Percentiles rank a stretch among this genome's conserved stretches.
phyloP scores from a whole-genome alignment of 2,113 vertebrate genomes.

The Rhombomys opimus region DNA sequence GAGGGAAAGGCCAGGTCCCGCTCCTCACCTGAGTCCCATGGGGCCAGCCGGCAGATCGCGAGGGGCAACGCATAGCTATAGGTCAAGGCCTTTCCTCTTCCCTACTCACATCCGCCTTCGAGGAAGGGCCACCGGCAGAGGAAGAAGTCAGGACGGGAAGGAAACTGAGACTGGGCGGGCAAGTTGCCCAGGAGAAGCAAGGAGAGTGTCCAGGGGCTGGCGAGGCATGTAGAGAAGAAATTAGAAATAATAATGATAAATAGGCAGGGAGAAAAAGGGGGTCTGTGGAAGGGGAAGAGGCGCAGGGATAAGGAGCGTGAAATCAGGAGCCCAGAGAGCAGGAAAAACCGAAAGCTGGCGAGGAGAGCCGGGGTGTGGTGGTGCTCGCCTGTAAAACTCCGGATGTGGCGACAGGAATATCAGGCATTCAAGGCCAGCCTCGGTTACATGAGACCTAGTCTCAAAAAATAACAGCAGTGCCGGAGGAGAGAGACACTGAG shows the following conservation, averaged over 20 bases:
- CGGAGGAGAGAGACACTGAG: background rate
- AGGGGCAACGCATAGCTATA: background rate
- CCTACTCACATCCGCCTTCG: constrained; percentile 22
- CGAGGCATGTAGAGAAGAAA: background rate
- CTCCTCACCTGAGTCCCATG: constrained; percentile 47
- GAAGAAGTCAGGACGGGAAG: constrained; percentile 67
- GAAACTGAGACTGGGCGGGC: constrained; percentile 69
- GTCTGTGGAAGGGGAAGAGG: background rate
- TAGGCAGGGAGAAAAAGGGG: background rate
- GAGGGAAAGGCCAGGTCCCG: background rate
- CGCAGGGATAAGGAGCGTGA: background rate
- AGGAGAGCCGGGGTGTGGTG: background rate
- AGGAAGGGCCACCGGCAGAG: background rate
- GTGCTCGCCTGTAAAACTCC: background rate
- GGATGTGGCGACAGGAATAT: background rate
- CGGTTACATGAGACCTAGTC: background rate
- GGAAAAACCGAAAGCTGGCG: background rate
- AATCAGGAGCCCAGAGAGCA: background rate
- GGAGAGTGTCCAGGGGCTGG: background rate
- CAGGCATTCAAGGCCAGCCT: background rate
- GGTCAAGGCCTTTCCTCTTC: background rate
- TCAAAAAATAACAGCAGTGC: background rate
- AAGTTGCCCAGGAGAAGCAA: background rate
- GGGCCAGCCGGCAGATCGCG: background rate
- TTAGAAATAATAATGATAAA: background rate